Conservation (phyloP, 2,797 vertebrate species). For the Eremophila alpestris region DNA sequence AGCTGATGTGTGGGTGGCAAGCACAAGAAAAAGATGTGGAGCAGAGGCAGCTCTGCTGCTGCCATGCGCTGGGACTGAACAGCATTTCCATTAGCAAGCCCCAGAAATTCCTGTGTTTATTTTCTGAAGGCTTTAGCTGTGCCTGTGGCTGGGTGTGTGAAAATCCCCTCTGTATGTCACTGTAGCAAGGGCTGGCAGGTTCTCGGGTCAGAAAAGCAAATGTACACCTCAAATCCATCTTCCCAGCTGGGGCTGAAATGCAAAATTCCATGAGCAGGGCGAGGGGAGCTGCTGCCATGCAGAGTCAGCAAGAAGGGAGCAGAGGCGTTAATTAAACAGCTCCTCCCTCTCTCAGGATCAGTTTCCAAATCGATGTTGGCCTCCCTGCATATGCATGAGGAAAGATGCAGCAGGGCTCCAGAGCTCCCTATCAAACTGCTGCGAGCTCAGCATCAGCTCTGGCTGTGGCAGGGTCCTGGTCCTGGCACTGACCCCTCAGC, state of each 20-base stretch:
- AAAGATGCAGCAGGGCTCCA: not conserved
- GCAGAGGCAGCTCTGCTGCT: not conserved
- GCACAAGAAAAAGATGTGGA: not conserved
- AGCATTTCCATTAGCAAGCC: not conserved
- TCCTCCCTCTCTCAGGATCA: not conserved
- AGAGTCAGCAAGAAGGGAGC: not conserved
- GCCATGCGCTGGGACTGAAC: not conserved
- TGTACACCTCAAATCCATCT: not conserved
- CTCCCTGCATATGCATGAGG: not conserved
- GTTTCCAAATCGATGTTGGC: not conserved
- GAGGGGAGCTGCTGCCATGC: not conserved
- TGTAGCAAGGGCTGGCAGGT: not conserved
- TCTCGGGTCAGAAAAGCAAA: not conserved
- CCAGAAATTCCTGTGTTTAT: slow-evolving; percentile 22
- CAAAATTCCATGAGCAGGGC: not conserved
- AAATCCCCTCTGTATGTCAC: not conserved
- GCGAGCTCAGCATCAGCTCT: not conserved
- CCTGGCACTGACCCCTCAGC: fast-evolving
- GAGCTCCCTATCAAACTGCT: not conserved
- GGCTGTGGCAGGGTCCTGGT: not conserved
- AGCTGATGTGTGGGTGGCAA: not conserved
- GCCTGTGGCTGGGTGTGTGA: not conserved
- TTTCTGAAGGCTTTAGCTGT: slow-evolving; percentile 10
- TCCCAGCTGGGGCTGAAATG: not conserved
- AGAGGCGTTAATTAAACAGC: slow-evolving; percentile 8